Base-by-base conservation (phyloP, 2,888 invertebrate genomes). In the Apeira syringaria region DNA sequence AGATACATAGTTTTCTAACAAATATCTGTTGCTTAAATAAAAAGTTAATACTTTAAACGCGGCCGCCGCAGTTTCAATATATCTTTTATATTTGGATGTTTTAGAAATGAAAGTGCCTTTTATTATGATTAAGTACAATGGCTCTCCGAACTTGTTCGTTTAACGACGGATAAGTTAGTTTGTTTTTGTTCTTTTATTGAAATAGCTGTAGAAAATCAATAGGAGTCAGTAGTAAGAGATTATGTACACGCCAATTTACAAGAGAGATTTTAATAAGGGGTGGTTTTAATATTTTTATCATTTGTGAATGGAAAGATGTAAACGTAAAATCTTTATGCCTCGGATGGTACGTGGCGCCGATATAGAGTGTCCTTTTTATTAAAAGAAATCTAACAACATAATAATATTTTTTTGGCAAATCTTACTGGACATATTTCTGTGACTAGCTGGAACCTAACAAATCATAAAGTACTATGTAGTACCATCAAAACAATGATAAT, bases 81-180 rank as follows among this genome's bases (percentile, higher is more conserved):
- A 27, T 47, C 34, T 47, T 41, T 33, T 7, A 37, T 37, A 37
- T 37, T 41, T 37, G 17, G 5, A 33, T 31, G 42, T 31, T 43
- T 31, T 26, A 27, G 34, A 15, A 29, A 31, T 47, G 27, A 32
- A 46, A 41, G 47, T 47, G 12, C 37, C 42, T 47, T 43, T 43
- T 47, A 39, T 47, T 47, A 47, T 42, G 42, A 47, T 43, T 47
- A 35, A 47, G 45, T 26, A 50, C 46, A 53, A 53, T 50, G 45
- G 46, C 50, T 50, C 29, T 50, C 41, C 48, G 45, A 53, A 44
- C 30, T 50, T 53, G 31, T 49, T 48, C 29, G 33, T 26, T 39
- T 45, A 39, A 45, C 30, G 45, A 13, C 20, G 34, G 34, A 39
- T 45, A 45, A 45, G 29, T 45, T 39, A 39, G 34, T 34, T 45